Base-by-base conservation (phyloP, 2,888 invertebrate species). In the Drosophila neonasuta region DNA sequence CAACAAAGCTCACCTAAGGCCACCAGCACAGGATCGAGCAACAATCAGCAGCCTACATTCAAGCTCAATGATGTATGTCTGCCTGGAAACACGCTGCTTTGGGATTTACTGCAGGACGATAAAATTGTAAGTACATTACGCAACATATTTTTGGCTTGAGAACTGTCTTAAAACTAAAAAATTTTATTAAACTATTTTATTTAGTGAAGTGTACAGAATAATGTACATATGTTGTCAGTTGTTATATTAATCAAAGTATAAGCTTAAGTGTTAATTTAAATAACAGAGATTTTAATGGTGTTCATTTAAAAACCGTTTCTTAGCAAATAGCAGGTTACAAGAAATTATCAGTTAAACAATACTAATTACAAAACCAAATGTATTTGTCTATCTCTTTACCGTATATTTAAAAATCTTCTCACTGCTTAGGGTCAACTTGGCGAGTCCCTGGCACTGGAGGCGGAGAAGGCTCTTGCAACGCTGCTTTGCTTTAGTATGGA, bases 91-190 rank as follows among this genome's bases (percentile, higher is more conserved):
- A 98, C 98, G 6, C 91, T 98, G 70, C 93, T 98, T 2, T 98
- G 98, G 98, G 98, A 98, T 92, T 92, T 98, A 71, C 92, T 98
- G 73, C 97, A 97, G 91, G 97, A 98, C 90, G 96, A 96, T 82
- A 95, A 95, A 91, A 97, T 97, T 89, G 95, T 95, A 92, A 93
- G 94, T 86, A 30, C 7, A 7, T 20, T 17, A 7, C 11, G 13
- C 6, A 2, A 17, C 4, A 46, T 13, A 8, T 20, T 6, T 10
- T 17, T 17, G 10, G 24, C 24, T 24, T 24, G 24, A 24, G 1
- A 5, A 24, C 24, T 24, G 6, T 24, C 6, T 24, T 24, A 6
- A 6, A 24, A 24, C 24, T 24, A 6, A 6, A 6, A 24, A 24
- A 24, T 6, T 4, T 1, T 24, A 24, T 24, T 24, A 24, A 24